These are phyloP conservation scores for Epizoanthus illoricatus DNA, from an alignment of 92 coral and sea anemone species.

Conservation along the genomic window DNA sequence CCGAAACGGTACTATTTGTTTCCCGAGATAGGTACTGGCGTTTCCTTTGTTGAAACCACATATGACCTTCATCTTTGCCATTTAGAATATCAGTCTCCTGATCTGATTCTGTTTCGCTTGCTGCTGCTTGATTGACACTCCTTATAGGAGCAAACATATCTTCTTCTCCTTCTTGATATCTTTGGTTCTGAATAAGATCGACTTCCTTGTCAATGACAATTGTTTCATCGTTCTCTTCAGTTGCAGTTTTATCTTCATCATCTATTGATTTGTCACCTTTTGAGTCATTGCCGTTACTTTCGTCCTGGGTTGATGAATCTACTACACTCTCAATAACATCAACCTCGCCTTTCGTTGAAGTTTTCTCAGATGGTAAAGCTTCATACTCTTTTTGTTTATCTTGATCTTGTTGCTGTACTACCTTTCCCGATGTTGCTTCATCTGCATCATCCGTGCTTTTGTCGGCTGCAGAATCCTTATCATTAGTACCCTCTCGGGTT, in stretches of 20 bases:
- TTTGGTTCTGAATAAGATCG: slow-evolving; percentile 41
- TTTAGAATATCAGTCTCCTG: background rate
- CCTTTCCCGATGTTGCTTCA: no score
- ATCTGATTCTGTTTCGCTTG: background rate
- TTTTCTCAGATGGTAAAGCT: background rate
- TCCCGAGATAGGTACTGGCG: background rate
- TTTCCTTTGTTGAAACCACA: background rate
- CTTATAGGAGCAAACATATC: slow-evolving; percentile 37
- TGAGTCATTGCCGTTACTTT: background rate
- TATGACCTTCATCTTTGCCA: background rate
- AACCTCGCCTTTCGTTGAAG: background rate
- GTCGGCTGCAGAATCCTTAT: background rate
- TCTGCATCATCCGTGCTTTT: no score
- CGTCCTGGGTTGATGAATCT: background rate
- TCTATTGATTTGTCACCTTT: background rate
- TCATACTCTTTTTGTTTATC: background rate
- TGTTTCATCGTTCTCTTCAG: slow-evolving; percentile 20
- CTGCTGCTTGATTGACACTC: background rate
- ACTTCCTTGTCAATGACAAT: slow-evolving; percentile 45
- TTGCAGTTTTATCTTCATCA: background rate
- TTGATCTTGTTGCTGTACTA: no score
- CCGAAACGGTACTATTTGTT: background rate
- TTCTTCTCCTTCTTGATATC: slow-evolving; percentile 50
- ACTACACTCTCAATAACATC: background rate
- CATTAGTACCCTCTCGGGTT: background rate